Percentiles rank a stretch among this genome's conserved stretches.
These are phyloP conservation scores for Drosophila yakuba DNA, from an alignment of 1,140 invertebrate genomes.

Conservation along the genomic window DNA sequence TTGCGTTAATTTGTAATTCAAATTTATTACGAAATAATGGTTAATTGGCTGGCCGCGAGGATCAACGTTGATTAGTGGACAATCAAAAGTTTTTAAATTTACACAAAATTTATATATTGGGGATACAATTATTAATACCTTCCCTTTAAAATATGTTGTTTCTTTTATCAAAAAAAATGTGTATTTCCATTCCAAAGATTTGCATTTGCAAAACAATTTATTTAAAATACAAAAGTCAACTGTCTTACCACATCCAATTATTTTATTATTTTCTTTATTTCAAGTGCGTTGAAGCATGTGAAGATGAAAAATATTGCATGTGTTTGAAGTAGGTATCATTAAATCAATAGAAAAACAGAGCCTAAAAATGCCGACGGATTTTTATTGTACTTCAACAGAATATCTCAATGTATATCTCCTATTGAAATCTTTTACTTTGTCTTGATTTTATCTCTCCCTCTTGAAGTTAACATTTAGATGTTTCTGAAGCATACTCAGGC, in stretches of 20 bases:
- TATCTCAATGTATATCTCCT: conserved; percentile 14
- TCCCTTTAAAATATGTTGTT: too few relatives aligned
- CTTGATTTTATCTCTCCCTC: conserved; percentile 2
- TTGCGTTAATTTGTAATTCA: conserved; percentile 78
- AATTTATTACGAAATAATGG: conserved; percentile 55
- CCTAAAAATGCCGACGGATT: conserved; percentile 4
- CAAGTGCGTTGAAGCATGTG: background rate
- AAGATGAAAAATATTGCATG: background rate
- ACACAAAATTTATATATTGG: too few relatives aligned
- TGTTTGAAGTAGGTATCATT: conserved; percentile 16
- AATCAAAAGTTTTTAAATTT: background rate
- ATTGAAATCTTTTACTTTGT: conserved; percentile 2
- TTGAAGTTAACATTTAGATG: conserved; percentile 35
- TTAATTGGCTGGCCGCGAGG: conserved; percentile 34
- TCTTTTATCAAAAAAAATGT: too few relatives aligned
- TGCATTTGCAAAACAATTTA: background rate
- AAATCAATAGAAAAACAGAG: conserved; percentile 12
- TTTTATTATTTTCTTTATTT: background rate
- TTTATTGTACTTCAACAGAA: background rate
- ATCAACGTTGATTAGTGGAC: conserved; percentile 12
- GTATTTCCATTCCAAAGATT: too few relatives aligned
- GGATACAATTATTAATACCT: too few relatives aligned
- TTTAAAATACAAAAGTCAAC: background rate
- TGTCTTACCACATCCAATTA: background rate
- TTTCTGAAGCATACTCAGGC: conserved; percentile 28